Evolutionary conservation across 1,140 invertebrate species (phyloP).

Genomic region (Capitella teleta): DNA sequence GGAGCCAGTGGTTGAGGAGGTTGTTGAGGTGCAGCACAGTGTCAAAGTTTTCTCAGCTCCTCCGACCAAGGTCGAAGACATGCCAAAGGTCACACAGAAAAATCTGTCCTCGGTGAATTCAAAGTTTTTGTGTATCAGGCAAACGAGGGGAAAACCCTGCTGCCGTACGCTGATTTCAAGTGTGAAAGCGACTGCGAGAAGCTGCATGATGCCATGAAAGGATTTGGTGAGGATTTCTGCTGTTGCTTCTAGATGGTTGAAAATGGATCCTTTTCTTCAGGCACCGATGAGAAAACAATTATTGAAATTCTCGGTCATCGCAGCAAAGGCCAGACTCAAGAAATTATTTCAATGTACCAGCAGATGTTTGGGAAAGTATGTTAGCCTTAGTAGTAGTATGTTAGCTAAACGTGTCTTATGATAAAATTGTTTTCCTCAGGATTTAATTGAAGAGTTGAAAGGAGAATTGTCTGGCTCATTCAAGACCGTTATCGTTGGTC

Average conservation of each 20-base stretch:
- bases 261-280: slow-evolving; percentile 16
- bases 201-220: slow-evolving; percentile 16
- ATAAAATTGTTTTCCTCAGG: slow-evolving; percentile 14
- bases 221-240: slow-evolving; percentile 10
- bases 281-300: slow-evolving; percentile 82
- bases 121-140: neutral
- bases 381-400: no score
- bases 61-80: no score
- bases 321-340: slow-evolving; percentile 75
- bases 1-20: no score
- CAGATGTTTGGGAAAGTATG: slow-evolving; percentile 87
- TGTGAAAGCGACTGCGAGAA: slow-evolving; percentile 14
- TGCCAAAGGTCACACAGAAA: no score
- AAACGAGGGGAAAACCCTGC: slow-evolving; percentile 17
- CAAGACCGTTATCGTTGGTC: slow-evolving; percentile 23
- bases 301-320: slow-evolving; percentile 78
- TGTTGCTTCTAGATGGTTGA: no score
- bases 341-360: slow-evolving; percentile 84
- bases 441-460: slow-evolving; percentile 37
- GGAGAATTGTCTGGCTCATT: slow-evolving; percentile 41
- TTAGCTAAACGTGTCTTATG: no score
- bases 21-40: no score
- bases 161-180: slow-evolving; percentile 17
- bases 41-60: no score
- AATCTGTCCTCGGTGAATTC: no score